Percentiles rank a stretch among this genome's conserved stretches.
phyloP scores from a whole-genome alignment of 2,113 vertebrate species.

The Shinisaurus crocodilurus region DNA sequence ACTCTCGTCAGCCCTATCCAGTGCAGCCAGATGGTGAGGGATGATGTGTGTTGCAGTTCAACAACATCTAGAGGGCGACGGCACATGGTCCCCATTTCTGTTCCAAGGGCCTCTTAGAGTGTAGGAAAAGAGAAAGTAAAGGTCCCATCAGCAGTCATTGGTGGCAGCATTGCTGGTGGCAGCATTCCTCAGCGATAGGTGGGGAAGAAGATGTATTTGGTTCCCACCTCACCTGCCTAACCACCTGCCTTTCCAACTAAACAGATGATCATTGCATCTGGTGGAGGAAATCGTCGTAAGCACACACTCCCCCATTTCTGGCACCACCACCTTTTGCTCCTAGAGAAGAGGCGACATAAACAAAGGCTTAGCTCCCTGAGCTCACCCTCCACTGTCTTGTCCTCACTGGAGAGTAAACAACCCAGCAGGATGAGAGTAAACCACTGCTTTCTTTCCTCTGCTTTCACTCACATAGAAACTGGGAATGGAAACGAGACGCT shows the following conservation, averaged over 20 bases:
- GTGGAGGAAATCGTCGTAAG: neutral
- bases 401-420: neutral
- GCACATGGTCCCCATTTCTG: too few species aligned
- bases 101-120: neutral
- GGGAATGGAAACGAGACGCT: neutral
- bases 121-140: neutral
- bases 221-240: too few species aligned
- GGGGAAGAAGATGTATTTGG: neutral
- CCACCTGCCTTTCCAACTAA: neutral
- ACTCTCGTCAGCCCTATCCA: too few species aligned
- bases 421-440: neutral
- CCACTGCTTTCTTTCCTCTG: neutral
- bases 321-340: neutral
- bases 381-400: neutral
- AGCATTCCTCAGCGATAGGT: neutral
- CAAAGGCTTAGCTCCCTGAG: constrained; percentile 2
- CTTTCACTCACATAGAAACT: neutral
- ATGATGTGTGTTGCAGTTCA: too few species aligned
- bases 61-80: too few species aligned
- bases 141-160: neutral
- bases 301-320: neutral
- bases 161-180: neutral
- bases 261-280: neutral
- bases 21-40: too few species aligned
- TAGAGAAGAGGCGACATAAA: neutral